Evolutionary conservation across 37 sponge, comb jelly and placozoan genomes (phyloP).

Genomic region (Amphimedon queenslandica): DNA sequence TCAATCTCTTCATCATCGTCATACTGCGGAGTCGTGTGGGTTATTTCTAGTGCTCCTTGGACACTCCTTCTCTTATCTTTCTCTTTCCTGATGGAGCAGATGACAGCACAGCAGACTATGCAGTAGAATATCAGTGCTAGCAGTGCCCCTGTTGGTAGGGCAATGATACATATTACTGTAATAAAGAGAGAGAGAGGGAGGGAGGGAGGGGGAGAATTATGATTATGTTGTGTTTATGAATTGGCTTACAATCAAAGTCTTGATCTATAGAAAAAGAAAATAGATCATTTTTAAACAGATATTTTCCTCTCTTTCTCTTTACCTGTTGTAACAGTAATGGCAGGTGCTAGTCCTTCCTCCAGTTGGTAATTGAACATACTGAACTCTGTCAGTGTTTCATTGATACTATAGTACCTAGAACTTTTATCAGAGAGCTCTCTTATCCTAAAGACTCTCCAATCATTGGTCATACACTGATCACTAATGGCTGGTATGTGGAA

Average conservation of each 20-base stretch:
- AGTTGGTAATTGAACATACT: neutral
- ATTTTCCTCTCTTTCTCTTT: neutral
- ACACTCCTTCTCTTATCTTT: too few relatives aligned
- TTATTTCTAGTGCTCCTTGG: too few relatives aligned
- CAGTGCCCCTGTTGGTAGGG: too few relatives aligned
- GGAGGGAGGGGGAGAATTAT: constrained; percentile 13
- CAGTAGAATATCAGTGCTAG: too few relatives aligned
- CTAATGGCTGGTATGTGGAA: neutral
- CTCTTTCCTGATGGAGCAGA: too few relatives aligned
- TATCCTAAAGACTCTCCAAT: neutral
- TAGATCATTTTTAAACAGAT: neutral
- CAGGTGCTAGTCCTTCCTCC: neutral
- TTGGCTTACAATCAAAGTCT: neutral
- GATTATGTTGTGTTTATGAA: too few relatives aligned
- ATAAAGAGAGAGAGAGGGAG: neutral
- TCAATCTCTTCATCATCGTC: too few relatives aligned
- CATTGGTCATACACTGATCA: neutral
- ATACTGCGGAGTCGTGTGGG: too few relatives aligned
- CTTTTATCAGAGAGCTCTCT: neutral
- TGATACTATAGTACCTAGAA: neutral
- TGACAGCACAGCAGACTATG: too few relatives aligned
- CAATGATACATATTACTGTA: neutral
- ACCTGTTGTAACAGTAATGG: neutral
- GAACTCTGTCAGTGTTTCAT: neutral
- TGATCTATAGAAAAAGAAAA: neutral